These are phyloP conservation scores for Allolobophora icterica DNA, from an alignment of 2,888 invertebrate species.

Conservation along the genomic window DNA sequence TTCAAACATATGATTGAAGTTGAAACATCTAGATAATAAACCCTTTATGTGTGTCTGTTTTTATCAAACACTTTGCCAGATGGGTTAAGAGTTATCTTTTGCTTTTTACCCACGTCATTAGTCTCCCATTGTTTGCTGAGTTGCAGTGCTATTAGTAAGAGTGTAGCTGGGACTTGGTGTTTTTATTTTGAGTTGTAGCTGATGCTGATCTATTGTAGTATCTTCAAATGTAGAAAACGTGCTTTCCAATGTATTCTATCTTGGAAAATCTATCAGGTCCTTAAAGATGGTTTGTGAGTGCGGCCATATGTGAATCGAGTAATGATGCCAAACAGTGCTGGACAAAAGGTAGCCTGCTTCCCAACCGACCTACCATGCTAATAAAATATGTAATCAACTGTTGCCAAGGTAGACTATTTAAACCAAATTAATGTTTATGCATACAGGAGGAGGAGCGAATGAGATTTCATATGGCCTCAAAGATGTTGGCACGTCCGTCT, in stretches of 20 bases:
- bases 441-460: slow-evolving; percentile 58
- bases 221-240: not conserved
- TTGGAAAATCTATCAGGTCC: not conserved
- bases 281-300: not conserved
- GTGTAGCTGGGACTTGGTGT: too few species aligned
- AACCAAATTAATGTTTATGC: not conserved
- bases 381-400: not conserved
- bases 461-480: slow-evolving; percentile 49
- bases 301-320: not conserved
- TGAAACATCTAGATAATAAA: not conserved
- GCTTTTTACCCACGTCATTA: not conserved
- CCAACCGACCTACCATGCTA: not conserved
- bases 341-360: not conserved
- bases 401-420: not conserved
- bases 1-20: not conserved
- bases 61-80: too few species aligned
- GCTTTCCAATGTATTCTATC: not conserved
- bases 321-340: not conserved
- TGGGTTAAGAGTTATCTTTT: not conserved
- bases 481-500: slow-evolving; percentile 60
- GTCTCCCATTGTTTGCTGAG: not conserved
- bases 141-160: not conserved
- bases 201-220: not conserved
- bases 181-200: not conserved
- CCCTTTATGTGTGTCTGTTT: not conserved